Evolutionary conservation across 2,888 invertebrate species (phyloP), one percentile per base, ranked within the genome.

Genomic region (Scaptomyza reducta): DNA sequence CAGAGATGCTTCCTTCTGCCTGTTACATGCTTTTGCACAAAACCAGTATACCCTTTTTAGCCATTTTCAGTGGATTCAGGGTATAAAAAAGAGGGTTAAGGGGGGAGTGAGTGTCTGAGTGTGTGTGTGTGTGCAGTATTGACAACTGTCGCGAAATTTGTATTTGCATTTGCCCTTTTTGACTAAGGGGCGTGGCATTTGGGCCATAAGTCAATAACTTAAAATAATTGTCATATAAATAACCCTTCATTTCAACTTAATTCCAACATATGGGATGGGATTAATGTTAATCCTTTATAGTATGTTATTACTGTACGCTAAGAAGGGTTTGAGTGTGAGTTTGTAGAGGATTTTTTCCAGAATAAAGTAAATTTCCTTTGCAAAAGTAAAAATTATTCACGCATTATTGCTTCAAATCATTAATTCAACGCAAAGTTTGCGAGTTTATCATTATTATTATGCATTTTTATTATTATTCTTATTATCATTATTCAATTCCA

Each of bases 191-290:
- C 67, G 70, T 81, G 79, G 65, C 72, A 9, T 53, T 40, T 35
- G 73, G 73, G 51, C 64, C 51, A 76, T 63, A 77, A 72, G 74
- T 87, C 82, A 69, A 72, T 78, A 68, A 66, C 51, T 35, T 51
- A 72, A 72, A 70, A 72, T 76, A 67, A 76, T 67, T 74, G 77
- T 77, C 77, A 60, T 51, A 63, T 58, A 72, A 60, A 61, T 69
- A 68, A 77, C 73, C 68, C 77, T 74, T 74, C 64, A 59, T 67
- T 40, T 71, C 53, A 45, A 33, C 27, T 41, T 41, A 47, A 69
- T 58, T 58, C 5, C 31, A 54, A 55, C 72, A 76, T 71, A 71
- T 76, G 77, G 77, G 41, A 7, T 27, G 25, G 54, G 46, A 72
- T 74, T 71, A 55, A 46, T 25, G 33, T 31, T 44, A 63, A 46